Evolutionary conservation across 2,888 invertebrate species (phyloP).

Genomic region (Bugulina stolonifera): DNA sequence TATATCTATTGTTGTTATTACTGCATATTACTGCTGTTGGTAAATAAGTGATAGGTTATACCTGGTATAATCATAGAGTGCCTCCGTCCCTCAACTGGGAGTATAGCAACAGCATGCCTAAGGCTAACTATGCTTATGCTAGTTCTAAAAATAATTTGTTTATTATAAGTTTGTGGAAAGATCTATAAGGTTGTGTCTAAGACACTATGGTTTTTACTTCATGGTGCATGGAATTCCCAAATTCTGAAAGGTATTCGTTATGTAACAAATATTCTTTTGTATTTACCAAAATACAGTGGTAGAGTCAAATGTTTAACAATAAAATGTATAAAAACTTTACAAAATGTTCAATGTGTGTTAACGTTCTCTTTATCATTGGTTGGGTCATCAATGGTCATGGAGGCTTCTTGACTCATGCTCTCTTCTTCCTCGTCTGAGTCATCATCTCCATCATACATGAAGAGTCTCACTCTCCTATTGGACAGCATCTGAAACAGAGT

Average conservation of each 20-base stretch:
- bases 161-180: too few species aligned
- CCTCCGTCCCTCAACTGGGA: too few species aligned
- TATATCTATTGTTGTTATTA: too few species aligned
- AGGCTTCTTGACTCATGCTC: neutral
- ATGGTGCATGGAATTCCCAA: neutral
- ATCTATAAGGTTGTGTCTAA: neutral
- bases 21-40: too few species aligned
- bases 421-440: slow-evolving; percentile 11
- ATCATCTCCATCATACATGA: slow-evolving; percentile 10
- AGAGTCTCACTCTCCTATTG: neutral
- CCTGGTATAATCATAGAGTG: too few species aligned
- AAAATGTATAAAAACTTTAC: neutral
- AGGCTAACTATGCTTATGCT: neutral
- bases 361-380: slow-evolving; percentile 16
- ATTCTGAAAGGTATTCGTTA: too few species aligned
- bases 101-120: neutral
- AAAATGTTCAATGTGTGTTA: neutral
- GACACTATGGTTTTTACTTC: neutral
- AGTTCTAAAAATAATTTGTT: too few species aligned
- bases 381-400: neutral
- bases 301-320: too few species aligned
- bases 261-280: too few species aligned
- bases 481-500: slow-evolving; percentile 19
- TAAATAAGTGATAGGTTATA: too few species aligned
- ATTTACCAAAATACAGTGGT: too few species aligned